Percentiles rank a stretch among this genome's conserved stretches.
These are phyloP conservation scores for Ageneiosus marmoratus DNA, from an alignment of 2,113 vertebrate genomes.

Conservation along the genomic window DNA sequence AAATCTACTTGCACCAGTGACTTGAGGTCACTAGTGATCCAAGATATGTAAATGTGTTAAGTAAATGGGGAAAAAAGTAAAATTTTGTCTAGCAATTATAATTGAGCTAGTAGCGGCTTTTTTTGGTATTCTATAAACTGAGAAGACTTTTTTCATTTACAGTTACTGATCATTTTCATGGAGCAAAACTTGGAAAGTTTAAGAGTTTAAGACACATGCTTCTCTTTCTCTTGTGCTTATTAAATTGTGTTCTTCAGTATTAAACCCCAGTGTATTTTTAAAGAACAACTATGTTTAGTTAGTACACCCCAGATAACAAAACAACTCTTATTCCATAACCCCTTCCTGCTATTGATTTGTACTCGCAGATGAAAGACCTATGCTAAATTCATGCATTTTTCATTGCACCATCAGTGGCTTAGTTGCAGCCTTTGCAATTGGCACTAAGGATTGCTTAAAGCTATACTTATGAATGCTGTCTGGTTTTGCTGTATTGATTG, in stretches of 20 bases:
- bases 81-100: background rate
- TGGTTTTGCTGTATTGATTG: constrained; percentile 79
- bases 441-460: constrained; percentile 76
- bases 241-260: constrained; percentile 69
- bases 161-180: constrained; percentile 61
- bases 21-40: background rate
- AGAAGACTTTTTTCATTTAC: constrained; percentile 62
- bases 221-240: constrained; percentile 59
- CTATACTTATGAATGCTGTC: constrained; percentile 77
- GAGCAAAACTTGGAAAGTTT: constrained; percentile 60
- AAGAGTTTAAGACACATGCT: constrained; percentile 63
- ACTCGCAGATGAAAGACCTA: constrained; percentile 72
- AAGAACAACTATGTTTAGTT: constrained; percentile 62
- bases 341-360: constrained; percentile 75
- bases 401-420: constrained; percentile 72
- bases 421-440: constrained; percentile 73
- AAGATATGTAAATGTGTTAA: background rate
- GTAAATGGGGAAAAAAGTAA: background rate
- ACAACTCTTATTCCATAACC: constrained; percentile 75
- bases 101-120: too few relatives aligned
- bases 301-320: constrained; percentile 63
- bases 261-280: constrained; percentile 62
- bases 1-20: too few relatives aligned
- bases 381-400: constrained; percentile 79
- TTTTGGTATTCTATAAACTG: constrained; percentile 41